phyloP scores from a whole-genome alignment of 2,113 vertebrate genomes.

The Tinamus guttatus region DNA sequence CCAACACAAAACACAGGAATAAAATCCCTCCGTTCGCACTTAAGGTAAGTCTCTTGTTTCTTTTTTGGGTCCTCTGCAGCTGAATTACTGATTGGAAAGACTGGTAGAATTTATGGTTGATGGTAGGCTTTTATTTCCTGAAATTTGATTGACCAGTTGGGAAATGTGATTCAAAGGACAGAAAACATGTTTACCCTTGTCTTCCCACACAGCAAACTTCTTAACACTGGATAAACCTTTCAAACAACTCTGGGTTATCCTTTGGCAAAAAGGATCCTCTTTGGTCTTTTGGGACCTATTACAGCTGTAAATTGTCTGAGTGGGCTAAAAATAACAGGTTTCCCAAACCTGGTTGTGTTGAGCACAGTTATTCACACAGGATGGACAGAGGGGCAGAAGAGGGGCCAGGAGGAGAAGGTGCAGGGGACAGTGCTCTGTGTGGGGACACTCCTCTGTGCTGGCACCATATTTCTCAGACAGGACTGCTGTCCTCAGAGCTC shows the following conservation, averaged over 20 bases:
- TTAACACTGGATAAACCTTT: neutral
- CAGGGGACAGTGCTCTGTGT: neutral
- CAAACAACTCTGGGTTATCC: neutral
- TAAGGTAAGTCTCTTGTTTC: slow-evolving; percentile 26
- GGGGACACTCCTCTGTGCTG: neutral
- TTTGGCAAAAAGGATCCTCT: neutral
- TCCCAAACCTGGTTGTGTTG: neutral
- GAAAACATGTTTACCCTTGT: neutral
- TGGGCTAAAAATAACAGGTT: neutral
- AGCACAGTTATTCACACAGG: neutral
- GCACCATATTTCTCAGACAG: neutral
- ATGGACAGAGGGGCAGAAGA: neutral
- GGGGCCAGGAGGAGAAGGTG: neutral
- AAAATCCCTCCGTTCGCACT: neutral
- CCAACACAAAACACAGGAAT: neutral
- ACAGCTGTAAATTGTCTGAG: accelerated
- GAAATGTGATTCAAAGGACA: neutral
- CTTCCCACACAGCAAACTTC: neutral
- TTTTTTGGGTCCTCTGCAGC: neutral
- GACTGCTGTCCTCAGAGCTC: neutral
- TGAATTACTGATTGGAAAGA: neutral
- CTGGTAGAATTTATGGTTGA: neutral
- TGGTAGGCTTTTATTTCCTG: neutral
- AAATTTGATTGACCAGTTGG: neutral
- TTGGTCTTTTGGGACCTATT: neutral